These are phyloP conservation scores for Ellobius talpinus DNA, from an alignment of 2,113 vertebrate species.

Conservation along the genomic window DNA sequence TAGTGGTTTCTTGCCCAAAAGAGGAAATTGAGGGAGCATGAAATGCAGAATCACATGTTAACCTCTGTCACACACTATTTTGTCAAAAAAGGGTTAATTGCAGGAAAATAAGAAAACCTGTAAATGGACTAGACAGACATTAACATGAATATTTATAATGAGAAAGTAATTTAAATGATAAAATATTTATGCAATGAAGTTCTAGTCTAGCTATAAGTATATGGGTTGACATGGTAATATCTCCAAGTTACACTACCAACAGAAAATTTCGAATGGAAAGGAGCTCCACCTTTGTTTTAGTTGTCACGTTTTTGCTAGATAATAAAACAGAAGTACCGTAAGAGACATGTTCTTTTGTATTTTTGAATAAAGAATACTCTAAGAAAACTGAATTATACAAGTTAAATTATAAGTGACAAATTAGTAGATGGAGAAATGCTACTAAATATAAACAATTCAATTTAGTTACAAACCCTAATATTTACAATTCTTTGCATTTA, in stretches of 20 bases:
- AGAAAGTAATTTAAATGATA: background rate
- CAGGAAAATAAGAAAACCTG: background rate
- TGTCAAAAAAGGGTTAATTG: background rate
- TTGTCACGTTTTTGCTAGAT: background rate
- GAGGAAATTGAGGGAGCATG: background rate
- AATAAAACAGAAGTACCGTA: background rate
- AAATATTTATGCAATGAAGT: background rate
- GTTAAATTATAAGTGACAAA: background rate
- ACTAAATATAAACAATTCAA: background rate
- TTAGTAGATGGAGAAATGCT: background rate
- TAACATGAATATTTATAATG: background rate
- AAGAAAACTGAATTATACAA: background rate
- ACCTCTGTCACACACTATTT: background rate
- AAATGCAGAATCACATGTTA: background rate
- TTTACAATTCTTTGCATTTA: conserved; percentile 17
- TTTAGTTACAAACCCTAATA: background rate
- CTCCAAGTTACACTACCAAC: background rate
- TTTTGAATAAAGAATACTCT: background rate
- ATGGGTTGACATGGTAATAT: background rate
- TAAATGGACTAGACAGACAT: background rate
- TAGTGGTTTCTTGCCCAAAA: background rate
- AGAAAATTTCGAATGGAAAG: background rate
- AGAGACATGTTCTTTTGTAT: background rate
- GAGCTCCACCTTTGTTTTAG: background rate
- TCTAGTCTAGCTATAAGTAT: background rate